Conservation (phyloP, 2,113 vertebrate genomes). For the Vireo altiloquus region DNA sequence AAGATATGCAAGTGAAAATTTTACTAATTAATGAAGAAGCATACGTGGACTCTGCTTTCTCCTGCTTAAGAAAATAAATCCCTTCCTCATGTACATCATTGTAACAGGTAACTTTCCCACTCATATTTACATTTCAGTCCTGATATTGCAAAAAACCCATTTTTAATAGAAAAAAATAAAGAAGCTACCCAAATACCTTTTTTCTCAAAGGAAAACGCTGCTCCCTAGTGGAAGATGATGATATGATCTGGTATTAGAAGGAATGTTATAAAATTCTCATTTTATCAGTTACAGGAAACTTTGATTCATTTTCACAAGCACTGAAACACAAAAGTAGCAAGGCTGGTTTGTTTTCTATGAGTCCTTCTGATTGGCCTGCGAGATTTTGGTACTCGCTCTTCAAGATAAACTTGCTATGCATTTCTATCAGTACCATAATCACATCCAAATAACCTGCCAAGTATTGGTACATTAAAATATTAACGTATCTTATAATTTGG, state of each 20-base stretch:
- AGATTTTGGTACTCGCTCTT: background rate
- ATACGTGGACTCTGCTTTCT: background rate
- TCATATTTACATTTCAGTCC: background rate
- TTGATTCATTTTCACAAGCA: background rate
- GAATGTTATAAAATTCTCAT: background rate
- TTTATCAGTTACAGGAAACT: background rate
- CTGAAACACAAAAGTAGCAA: background rate
- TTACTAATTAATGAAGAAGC: background rate
- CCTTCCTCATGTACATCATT: background rate
- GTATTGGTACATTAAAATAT: background rate
- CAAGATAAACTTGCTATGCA: background rate
- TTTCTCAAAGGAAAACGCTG: background rate
- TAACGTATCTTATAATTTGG: background rate
- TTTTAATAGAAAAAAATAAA: background rate
- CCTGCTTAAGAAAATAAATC: background rate
- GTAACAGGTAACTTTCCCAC: background rate
- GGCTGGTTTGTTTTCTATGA: background rate
- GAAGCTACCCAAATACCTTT: accelerated
- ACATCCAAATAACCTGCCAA: background rate
- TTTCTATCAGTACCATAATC: background rate
- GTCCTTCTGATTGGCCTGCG: background rate
- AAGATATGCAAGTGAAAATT: background rate
- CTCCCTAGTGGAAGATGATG: constrained; percentile 16
- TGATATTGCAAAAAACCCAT: accelerated
- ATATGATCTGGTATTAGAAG: background rate